Conservation (phyloP, 2,888 invertebrate species). For the Andrena fulva region DNA sequence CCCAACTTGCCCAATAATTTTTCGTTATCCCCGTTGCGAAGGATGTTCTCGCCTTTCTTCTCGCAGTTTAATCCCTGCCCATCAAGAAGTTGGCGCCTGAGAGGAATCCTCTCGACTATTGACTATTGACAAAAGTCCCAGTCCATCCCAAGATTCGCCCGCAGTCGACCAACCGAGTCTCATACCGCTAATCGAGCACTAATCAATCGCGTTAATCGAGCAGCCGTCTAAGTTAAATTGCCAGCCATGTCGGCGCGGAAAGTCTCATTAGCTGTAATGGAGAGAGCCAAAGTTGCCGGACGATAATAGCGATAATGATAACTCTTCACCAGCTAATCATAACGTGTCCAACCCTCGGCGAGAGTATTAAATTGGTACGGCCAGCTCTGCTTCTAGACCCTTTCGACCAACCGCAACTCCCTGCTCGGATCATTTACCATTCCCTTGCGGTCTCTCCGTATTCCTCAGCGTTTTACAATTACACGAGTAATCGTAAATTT, state of each 20-base stretch:
- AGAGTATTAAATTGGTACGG: constrained; percentile 4
- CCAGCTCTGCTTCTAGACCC: neutral
- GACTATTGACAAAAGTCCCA: neutral
- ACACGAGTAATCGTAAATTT: neutral
- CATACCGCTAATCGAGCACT: neutral
- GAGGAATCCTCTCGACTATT: neutral
- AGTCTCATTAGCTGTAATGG: neutral
- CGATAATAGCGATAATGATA: constrained; percentile 4
- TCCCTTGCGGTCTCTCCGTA: neutral
- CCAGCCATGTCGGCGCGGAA: neutral
- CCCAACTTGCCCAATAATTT: constrained; percentile 37
- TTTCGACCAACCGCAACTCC: neutral
- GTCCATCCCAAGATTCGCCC: too few relatives aligned
- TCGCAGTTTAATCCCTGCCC: constrained; percentile 24
- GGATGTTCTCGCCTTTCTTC: constrained; percentile 13
- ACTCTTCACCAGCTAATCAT: neutral
- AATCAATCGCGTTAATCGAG: neutral
- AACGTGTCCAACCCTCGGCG: neutral
- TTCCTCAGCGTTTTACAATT: neutral
- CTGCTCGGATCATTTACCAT: neutral
- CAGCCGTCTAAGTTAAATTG: neutral
- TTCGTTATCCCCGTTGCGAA: constrained; percentile 36
- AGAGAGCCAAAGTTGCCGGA: neutral
- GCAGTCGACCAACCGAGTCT: neutral
- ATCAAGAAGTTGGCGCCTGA: neutral